Conservation (phyloP, 2,113 vertebrate species). For the Eupsittula cactorum region DNA sequence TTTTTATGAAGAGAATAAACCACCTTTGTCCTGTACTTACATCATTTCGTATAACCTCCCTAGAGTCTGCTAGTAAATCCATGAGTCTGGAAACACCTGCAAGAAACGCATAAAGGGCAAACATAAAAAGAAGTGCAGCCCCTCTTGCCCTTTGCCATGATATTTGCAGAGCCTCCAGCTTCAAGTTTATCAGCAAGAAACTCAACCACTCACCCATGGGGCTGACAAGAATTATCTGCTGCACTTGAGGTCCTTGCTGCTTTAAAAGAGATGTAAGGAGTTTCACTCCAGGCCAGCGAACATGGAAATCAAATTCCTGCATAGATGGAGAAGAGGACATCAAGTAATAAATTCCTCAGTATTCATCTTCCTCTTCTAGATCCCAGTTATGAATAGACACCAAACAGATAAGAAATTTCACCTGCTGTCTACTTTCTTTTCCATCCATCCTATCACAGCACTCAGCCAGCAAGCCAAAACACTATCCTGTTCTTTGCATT, state of each 20-base stretch:
- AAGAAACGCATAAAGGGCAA: not conserved
- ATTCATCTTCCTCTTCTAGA: not conserved
- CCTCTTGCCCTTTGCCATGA: not conserved
- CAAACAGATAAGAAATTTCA: not conserved
- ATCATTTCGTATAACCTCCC: conserved; percentile 97
- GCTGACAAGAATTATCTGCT: conserved; percentile 95
- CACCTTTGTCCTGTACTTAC: conserved; percentile 76
- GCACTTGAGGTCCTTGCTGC: conserved; percentile 88
- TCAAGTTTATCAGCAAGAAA: not conserved
- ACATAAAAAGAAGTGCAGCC: not conserved
- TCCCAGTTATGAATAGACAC: not conserved
- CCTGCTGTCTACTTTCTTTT: not conserved
- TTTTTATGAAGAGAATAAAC: not conserved
- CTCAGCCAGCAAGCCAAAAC: not conserved
- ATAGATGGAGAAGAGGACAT: not conserved
- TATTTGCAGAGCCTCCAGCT: not conserved
- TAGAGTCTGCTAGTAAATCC: conserved; percentile 94
- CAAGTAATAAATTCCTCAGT: not conserved
- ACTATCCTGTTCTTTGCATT: not conserved
- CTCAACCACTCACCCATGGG: conserved; percentile 88
- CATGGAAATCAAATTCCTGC: conserved; percentile 98
- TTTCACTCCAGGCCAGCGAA: conserved; percentile 96
- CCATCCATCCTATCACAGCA: not conserved
- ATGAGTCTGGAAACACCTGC: conserved; percentile 95
- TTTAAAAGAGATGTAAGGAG: conserved; percentile 92